Evolutionary conservation across 2,113 vertebrate genomes (phyloP), one percentile per base, ranked within the genome.

Genomic region (Mesitornis unicolor): DNA sequence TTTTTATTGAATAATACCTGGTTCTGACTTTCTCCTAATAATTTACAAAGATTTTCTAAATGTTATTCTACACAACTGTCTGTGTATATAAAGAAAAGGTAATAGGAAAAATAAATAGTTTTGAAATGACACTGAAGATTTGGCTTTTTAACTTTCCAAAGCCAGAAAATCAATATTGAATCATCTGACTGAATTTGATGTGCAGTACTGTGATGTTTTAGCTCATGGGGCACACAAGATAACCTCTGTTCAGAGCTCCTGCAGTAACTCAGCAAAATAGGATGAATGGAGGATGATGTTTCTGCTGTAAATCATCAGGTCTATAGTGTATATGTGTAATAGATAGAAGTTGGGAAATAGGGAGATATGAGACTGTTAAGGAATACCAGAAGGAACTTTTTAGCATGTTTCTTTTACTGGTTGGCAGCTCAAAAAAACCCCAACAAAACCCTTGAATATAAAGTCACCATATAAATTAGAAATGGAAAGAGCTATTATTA

Each of bases 401-500:
- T 80, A 71, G 50, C 14, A 26, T 93, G 57, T 73, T 86, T 84
- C 47, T 91, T 82, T 75, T 65, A 77, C 50, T 67, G 35, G 25
- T 69, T 82, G 80, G 86, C 69, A 87, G 48, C n/a, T 84, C 35
- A 86, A 65, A 73, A 48, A 45, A 42, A 20, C 29, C 40, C 9
- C 33, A n/a, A n/a, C n/a, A 20, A 28, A 2, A 0, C 38, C 47
- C 40, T 70, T 26, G 86, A 84, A 89, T 64, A 73, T 89, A 95
- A 84, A 89, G 45, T 93, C 82, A 83, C 77, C 15, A 48, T 74
- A 92, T 94, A 90, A 88, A 95, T 95, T 92, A 67, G 82, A 93
- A 90, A 84, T 89, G 69, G 64, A 93, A 96, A 95, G 71, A 90
- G 64, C 56, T 95, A 84, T 78, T 95, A 63, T 96, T 96, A 93